Conservation (phyloP, 1,140 invertebrate genomes). For the Brachionus plicatilis region DNA sequence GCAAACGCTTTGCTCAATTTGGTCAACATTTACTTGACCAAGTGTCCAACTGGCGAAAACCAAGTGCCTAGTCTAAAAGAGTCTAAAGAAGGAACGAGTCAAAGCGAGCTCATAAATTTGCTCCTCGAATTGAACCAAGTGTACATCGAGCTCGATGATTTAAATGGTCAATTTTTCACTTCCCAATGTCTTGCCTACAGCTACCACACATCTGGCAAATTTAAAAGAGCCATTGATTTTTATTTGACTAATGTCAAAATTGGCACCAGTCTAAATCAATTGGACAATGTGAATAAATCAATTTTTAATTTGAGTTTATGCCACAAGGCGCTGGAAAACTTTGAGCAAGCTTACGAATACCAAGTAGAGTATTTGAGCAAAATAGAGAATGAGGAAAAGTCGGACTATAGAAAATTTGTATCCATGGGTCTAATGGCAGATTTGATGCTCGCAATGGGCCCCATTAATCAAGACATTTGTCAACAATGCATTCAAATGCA, state of each 20-base stretch:
- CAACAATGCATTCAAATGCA: constrained; percentile 37
- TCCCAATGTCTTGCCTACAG: constrained; percentile 31
- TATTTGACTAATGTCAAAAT: constrained; percentile 17
- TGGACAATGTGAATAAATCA: not conserved
- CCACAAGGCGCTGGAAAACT: not conserved
- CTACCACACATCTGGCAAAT: not conserved
- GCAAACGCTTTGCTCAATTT: constrained; percentile 37
- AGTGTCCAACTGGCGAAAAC: not conserved
- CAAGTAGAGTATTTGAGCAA: constrained; percentile 16
- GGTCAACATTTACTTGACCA: constrained; percentile 30
- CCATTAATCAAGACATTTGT: not conserved
- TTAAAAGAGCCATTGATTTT: constrained; percentile 13
- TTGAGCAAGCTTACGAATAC: constrained; percentile 9
- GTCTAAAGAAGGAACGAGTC: not conserved
- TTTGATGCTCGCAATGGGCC: not conserved
- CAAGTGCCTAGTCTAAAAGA: not conserved
- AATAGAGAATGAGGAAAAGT: not conserved
- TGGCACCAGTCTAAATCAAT: not conserved
- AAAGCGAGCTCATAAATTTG: not conserved
- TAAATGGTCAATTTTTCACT: constrained; percentile 37
- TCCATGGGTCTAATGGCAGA: constrained; percentile 7
- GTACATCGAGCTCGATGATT: not conserved
- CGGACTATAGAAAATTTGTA: not conserved
- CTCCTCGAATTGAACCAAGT: not conserved
- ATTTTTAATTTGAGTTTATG: constrained; percentile 1